These are phyloP conservation scores for Actinia equina DNA, from an alignment of 64 coral and sea anemone genomes.

Conservation along the genomic window DNA sequence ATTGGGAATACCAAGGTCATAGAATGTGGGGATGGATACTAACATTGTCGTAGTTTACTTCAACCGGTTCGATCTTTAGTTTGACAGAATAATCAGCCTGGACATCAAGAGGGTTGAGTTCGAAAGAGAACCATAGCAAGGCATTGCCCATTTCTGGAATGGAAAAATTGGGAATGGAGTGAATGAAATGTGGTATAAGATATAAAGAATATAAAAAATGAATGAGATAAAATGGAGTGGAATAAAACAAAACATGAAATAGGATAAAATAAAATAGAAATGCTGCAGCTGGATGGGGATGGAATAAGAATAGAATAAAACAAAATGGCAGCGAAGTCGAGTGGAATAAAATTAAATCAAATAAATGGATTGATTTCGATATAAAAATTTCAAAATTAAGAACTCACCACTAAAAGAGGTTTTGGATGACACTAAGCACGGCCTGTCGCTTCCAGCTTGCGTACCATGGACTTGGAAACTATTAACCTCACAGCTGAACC, in stretches of 20 bases:
- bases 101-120: constrained; percentile 64
- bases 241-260: too few relatives aligned
- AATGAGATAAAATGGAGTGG: too few relatives aligned
- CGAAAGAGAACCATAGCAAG: constrained; percentile 57
- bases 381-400: too few relatives aligned
- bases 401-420: neutral
- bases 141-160: constrained; percentile 36
- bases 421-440: constrained; percentile 35
- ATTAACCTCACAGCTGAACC: constrained; percentile 41
- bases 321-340: too few relatives aligned
- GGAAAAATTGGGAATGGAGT: neutral
- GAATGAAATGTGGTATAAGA: too few relatives aligned
- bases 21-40: constrained; percentile 3
- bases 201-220: too few relatives aligned
- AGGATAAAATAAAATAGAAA: too few relatives aligned
- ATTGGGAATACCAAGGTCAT: too few relatives aligned
- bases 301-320: too few relatives aligned
- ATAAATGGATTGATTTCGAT: too few relatives aligned
- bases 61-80: constrained; percentile 81
- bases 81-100: constrained; percentile 69
- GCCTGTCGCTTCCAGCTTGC: neutral
- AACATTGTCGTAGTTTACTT: constrained; percentile 76
- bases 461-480: constrained; percentile 47
- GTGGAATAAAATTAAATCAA: too few relatives aligned
- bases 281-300: too few relatives aligned